phyloP scores from a whole-genome alignment of 2,113 vertebrate species.

The Pelecanoides urinatrix region DNA sequence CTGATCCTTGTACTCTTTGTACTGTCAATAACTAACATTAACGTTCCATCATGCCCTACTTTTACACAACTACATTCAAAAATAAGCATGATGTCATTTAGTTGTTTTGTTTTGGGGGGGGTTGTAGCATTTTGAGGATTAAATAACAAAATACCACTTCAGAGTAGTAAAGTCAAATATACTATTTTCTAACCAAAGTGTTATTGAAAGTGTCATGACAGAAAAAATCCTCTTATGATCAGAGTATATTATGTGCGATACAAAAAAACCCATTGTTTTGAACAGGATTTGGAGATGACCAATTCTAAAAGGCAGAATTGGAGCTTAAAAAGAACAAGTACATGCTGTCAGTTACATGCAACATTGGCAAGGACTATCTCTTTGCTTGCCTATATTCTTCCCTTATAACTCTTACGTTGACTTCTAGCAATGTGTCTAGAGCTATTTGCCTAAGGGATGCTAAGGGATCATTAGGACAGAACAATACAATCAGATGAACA shows the following conservation, averaged over 20 bases:
- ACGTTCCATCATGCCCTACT: background rate
- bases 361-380: background rate
- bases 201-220: background rate
- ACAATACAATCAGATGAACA: background rate
- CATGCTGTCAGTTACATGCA: background rate
- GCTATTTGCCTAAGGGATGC: background rate
- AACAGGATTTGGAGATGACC: background rate
- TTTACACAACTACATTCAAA: background rate
- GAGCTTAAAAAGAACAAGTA: background rate
- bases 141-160: background rate
- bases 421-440: background rate
- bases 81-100: background rate
- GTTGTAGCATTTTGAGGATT: background rate
- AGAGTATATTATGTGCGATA: background rate
- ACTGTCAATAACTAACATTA: background rate
- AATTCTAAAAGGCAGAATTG: background rate
- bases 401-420: background rate
- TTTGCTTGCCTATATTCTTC: background rate
- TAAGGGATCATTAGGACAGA: background rate
- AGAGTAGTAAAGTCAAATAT: background rate
- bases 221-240: background rate
- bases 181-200: background rate
- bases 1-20: background rate
- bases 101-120: background rate
- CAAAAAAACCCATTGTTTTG: background rate